Evolutionary conservation across 2,113 vertebrate species (phyloP).

Genomic region (Anseranas semipalmata): DNA sequence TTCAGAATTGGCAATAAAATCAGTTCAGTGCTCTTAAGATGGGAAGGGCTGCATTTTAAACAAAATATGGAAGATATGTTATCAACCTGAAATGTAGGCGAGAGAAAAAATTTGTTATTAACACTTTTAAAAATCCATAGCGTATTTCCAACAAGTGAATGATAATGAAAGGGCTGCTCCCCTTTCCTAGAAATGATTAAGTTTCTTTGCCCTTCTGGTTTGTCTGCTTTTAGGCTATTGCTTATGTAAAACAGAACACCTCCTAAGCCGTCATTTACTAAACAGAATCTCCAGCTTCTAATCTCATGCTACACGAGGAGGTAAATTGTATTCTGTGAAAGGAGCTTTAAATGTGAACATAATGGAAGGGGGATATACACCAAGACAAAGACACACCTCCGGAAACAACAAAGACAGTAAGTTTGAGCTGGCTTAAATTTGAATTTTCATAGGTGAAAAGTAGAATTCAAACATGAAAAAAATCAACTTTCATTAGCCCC

Average conservation of each 20-base stretch:
- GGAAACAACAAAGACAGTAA: background rate
- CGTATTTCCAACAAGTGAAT: background rate
- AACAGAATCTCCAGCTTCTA: slow-evolving; percentile 55
- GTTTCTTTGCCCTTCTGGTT: slow-evolving; percentile 42
- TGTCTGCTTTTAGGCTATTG: slow-evolving; percentile 48
- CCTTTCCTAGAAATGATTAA: slow-evolving; percentile 8
- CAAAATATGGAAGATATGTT: background rate
- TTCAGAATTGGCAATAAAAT: slow-evolving; percentile 58
- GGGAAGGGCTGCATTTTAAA: slow-evolving; percentile 18
- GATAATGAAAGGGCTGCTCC: background rate
- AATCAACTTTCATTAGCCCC: background rate
- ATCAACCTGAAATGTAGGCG: background rate
- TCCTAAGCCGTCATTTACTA: slow-evolving; percentile 37
- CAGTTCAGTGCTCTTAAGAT: background rate
- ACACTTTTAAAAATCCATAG: background rate
- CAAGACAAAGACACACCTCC: background rate
- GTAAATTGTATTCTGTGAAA: slow-evolving; percentile 28
- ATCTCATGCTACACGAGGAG: background rate
- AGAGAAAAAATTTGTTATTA: slow-evolving; percentile 17
- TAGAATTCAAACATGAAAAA: background rate
- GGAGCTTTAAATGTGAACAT: background rate
- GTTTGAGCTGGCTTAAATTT: background rate
- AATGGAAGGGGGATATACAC: background rate
- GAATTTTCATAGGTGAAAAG: slow-evolving; percentile 7
- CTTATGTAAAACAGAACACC: slow-evolving; percentile 65